phyloP scores from a whole-genome alignment of 2,888 invertebrate genomes.

The Isotomurus palustris region DNA sequence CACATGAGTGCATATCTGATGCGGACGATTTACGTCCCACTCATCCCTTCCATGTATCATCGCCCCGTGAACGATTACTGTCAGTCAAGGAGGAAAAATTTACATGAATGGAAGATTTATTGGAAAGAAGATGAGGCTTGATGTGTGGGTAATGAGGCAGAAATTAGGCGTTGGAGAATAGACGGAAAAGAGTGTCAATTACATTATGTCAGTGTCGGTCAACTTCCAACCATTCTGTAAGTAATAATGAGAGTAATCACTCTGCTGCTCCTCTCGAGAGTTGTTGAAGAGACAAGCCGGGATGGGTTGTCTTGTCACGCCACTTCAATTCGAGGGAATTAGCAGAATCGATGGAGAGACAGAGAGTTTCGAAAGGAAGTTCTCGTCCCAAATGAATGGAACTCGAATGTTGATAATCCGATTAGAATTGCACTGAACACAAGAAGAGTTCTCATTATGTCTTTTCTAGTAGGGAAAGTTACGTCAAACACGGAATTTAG shows the following conservation, averaged over 20 bases:
- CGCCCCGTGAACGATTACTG: not conserved
- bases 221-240: not conserved
- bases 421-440: not conserved
- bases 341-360: not conserved
- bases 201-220: conserved; percentile 12
- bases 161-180: not conserved
- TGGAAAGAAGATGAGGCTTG: not conserved
- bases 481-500: too few relatives aligned
- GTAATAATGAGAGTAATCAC: not conserved
- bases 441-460: too few relatives aligned
- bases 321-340: conserved; percentile 7
- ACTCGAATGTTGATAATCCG: not conserved
- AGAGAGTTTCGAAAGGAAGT: not conserved
- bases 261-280: not conserved
- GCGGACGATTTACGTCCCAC: not conserved
- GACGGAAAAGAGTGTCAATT: conserved; percentile 7
- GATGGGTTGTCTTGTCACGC: not conserved
- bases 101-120: not conserved
- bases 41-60: not conserved
- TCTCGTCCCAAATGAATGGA: not conserved
- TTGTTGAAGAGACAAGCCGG: not conserved
- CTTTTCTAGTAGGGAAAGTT: too few relatives aligned
- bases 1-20: too few relatives aligned
- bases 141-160: not conserved
- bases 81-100: not conserved